Evolutionary conservation across 2,113 vertebrate species (phyloP), one percentile per base, ranked within the genome.

Genomic region (Turnix velox): DNA sequence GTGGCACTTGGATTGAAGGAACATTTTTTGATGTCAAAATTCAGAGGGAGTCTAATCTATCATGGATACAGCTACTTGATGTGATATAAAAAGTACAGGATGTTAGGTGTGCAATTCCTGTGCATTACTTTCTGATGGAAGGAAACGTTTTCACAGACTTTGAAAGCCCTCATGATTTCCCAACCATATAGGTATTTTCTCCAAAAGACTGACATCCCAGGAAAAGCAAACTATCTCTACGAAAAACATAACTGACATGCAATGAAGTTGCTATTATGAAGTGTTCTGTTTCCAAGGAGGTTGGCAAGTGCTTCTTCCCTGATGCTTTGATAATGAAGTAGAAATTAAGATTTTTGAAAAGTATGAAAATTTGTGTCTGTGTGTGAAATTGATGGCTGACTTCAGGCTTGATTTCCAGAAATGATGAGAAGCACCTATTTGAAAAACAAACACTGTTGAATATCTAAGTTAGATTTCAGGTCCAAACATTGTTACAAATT

Each of bases 351-450:
- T 63, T 88, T 87, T 86, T 13, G 78, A 51, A 65, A 90, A 67
- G 17, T 46, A 42, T 20, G 52, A 31, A 52, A 17, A 88, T 20
- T 59, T 71, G 6, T 68, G 18, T 61, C 48, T 77, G 13, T 76
- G 31, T 68, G 67, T 82, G 46, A 84, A 93, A 91, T 10, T 37
- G 23, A 54, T 37, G 25, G 82, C 43, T 67, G 33, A 94, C 80
- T 88, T 92, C 72, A 94, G 31, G 25, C 25, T 48, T 67, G 73
- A 87, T 88, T 92, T 83, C 78, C 65, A 59, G 48, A 92, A 96
- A 69, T 48, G 68, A 22, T 88, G 59, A 93, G 72, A 93, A 93
- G 81, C n/a, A 33, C 3, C 30, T 63, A 27, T 85, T 63, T 77
- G 76, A 46, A 84, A 90, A 94, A 55, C 31, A 74, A 90, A 90